Evolutionary conservation across 2,888 invertebrate genomes (phyloP).

Genomic region (Pristionchus arcanus): DNA sequence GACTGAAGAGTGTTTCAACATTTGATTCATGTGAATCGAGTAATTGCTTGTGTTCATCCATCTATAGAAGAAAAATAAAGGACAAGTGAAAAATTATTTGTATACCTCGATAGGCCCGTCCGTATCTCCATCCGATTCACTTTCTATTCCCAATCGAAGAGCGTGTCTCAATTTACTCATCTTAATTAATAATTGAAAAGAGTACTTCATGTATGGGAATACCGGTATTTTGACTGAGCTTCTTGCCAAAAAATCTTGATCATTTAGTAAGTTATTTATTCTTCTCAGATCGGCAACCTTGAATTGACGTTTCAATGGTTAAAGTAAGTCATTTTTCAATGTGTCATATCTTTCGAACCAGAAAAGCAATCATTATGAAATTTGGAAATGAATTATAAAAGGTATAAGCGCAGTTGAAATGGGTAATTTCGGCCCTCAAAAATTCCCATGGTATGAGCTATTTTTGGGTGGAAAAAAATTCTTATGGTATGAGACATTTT

Average conservation of each 20-base stretch:
- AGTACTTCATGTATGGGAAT: slow-evolving; percentile 41
- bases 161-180: slow-evolving; percentile 53
- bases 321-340: background rate
- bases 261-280: slow-evolving; percentile 74
- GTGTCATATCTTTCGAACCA: background rate
- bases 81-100: background rate
- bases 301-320: background rate
- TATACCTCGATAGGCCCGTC: slow-evolving; percentile 61
- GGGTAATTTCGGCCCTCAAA: no score
- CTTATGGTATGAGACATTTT: no score
- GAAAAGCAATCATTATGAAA: background rate
- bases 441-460: no score
- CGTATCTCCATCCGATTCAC: slow-evolving; percentile 33
- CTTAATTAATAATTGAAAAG: slow-evolving; percentile 7
- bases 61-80: background rate
- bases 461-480: no score
- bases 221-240: slow-evolving; percentile 74
- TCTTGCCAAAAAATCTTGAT: slow-evolving; percentile 74
- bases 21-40: slow-evolving; percentile 61
- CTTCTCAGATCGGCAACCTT: slow-evolving; percentile 77
- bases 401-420: no score
- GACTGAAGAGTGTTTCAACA: slow-evolving; percentile 74
- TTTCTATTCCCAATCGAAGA: slow-evolving; percentile 52
- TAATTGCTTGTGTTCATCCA: slow-evolving; percentile 50
- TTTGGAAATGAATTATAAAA: background rate